Percentiles rank a stretch among this genome's conserved stretches.
phyloP scores from a whole-genome alignment of 1,140 invertebrate genomes.

The Atta colombica region DNA sequence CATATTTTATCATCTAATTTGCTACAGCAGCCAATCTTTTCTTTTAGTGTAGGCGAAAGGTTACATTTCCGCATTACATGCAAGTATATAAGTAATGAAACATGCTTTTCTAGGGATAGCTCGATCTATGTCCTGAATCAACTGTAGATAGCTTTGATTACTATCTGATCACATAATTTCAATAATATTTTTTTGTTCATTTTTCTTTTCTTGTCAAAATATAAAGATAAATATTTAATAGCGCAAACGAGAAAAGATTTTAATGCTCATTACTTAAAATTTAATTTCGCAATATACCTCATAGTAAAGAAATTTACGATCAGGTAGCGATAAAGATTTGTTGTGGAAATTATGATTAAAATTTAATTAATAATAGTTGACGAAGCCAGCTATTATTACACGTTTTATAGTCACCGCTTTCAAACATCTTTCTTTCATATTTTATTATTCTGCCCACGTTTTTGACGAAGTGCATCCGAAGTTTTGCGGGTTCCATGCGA shows the following conservation, averaged over 20 bases:
- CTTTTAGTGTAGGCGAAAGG: neutral
- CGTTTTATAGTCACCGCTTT: constrained; percentile 6
- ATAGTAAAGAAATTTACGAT: neutral
- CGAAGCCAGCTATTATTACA: neutral
- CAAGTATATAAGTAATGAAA: neutral
- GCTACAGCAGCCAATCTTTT: too few species aligned
- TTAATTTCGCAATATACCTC: neutral
- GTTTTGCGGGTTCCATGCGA: constrained; percentile 16
- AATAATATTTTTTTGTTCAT: neutral
- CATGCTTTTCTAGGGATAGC: neutral
- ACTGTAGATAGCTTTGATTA: neutral
- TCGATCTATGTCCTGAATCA: neutral
- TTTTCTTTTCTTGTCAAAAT: neutral
- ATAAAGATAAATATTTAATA: neutral
- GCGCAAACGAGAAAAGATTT: neutral
- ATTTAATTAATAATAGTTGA: neutral
- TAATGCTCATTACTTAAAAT: neutral
- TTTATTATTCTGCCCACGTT: neutral
- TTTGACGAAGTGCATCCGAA: constrained; percentile 4
- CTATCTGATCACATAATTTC: neutral
- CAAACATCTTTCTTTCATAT: neutral
- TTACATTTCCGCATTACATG: neutral
- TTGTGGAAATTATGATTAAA: neutral
- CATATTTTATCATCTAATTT: too few species aligned
- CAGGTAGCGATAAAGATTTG: neutral